Evolutionary conservation across 2,797 vertebrate species (phyloP), one percentile per base, ranked within the genome.

Genomic region (Chloroceryle amazona): DNA sequence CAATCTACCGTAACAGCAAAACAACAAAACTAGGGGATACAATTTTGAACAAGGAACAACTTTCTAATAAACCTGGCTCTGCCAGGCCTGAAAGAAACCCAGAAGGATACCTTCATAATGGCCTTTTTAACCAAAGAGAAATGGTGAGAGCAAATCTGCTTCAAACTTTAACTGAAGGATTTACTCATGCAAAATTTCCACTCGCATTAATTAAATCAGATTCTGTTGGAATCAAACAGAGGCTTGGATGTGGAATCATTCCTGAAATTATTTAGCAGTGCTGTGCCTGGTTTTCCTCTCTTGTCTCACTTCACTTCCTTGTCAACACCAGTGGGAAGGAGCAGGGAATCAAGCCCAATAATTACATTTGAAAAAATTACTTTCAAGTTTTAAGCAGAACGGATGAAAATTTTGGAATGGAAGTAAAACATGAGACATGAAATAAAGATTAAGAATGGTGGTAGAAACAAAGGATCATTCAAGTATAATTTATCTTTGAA

Each of bases 401-500:
- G 92, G 26, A 33, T 16, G 31, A 86, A 86, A 93, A n/a, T 89
- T 96, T 81, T 86, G 84, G 63, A 96, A 67, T 37, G 61, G 86
- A 92, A 86, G 82, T 70, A 74, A 87, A 87, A 16, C 67, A 51
- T 33, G 85, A 92, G 81, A 89, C 25, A 44, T 70, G 89, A 97
- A 97, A 96, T 90, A 95, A 96, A 96, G 49, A 44, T 81, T 65
- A 75, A 3, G 29, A 80, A n/a, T 46, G 28, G 25, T 79, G 58
- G 35, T 86, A 55, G 76, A 80, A 95, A 92, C 51, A 92, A 60
- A 86, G 44, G 23, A 90, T 96, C 85, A 73, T 97, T 98, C 96
- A 97, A 94, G 90, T 97, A 89, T 89, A 95, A 94, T 96, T 96
- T 90, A 70, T 49, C 73, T 96, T 76, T 91, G 60, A 97, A 90